Evolutionary conservation across 2,888 invertebrate species (phyloP), one percentile per base, ranked within the genome.

Genomic region (Synanthedon formicaeformis): DNA sequence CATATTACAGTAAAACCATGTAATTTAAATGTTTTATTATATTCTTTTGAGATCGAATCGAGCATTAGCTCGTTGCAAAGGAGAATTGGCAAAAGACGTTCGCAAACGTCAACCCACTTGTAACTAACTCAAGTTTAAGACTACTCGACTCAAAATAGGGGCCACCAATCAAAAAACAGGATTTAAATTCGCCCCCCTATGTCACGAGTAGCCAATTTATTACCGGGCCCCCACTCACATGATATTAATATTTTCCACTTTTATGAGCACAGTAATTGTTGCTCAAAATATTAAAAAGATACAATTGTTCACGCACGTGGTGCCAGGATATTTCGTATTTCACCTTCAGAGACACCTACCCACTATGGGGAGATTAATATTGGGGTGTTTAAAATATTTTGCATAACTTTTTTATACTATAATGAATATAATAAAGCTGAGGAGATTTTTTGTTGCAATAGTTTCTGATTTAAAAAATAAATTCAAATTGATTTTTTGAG

Each of bases 201-300:
- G 64, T 66, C 65, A 72, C 70, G 69, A 72, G 73, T 71, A 65
- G 70, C 69, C 77, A 72, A 75, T 77, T 77, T 75, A 70, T 75
- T 62, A 62, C 45, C 34, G 34, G 27, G 34, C 8, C 13, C 69
- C 66, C 77, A 75, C 77, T 69, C 74, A 14, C 14, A 58, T 61
- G 64, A 74, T 75, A 76, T 80, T 78, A 80, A 84, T 84, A 83
- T 81, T 77, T 84, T 78, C 78, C 81, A 75, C 76, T 68, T 69
- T 71, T 71, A 67, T 79, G 79, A 67, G 58, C 81, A 67, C 70
- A 63, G 67, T 84, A 84, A 86, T 82, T 84, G 83, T 82, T 67
- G 68, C 63, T 61, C 66, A 23, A 59, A 63, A 75, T 82, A 84
- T 83, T 83, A 81, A 80, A 53, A 78, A 78, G 71, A 75, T 70